Conservation (phyloP, 64 coral and sea anemone species). For the Acropora tenuis region DNA sequence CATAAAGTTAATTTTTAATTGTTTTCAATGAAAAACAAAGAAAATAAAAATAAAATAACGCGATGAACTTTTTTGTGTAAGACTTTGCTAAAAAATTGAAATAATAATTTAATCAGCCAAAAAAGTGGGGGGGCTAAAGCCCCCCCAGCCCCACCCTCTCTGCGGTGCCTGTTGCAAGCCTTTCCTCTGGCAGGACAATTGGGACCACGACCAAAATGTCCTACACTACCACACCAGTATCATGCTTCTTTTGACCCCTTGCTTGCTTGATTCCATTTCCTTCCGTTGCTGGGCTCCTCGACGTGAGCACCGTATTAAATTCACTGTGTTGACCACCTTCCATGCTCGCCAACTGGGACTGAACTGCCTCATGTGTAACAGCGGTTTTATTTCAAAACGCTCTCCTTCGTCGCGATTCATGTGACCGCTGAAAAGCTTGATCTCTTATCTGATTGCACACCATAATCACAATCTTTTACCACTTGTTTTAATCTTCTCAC, state of each 20-base stretch:
- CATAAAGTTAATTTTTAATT: too few species aligned
- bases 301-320: not conserved
- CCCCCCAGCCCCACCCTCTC: too few species aligned
- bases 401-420: slow-evolving; percentile 5
- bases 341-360: not conserved
- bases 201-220: not conserved
- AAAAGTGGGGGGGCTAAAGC: too few species aligned
- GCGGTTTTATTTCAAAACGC: not conserved
- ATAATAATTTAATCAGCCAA: too few species aligned
- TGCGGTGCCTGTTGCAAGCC: too few species aligned
- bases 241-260: too few species aligned
- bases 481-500: not conserved
- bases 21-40: too few species aligned
- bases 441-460: not conserved
- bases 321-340: not conserved
- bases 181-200: not conserved
- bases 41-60: too few species aligned
- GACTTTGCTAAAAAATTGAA: too few species aligned
- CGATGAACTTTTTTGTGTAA: too few species aligned
- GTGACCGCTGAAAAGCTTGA: not conserved
- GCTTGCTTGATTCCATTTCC: not conserved
- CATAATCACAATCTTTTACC: not conserved
- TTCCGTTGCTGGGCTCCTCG: not conserved
- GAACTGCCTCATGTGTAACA: too few species aligned
- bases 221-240: not conserved